Conservation (phyloP, 2,113 vertebrate genomes). For the Buteo buteo region DNA sequence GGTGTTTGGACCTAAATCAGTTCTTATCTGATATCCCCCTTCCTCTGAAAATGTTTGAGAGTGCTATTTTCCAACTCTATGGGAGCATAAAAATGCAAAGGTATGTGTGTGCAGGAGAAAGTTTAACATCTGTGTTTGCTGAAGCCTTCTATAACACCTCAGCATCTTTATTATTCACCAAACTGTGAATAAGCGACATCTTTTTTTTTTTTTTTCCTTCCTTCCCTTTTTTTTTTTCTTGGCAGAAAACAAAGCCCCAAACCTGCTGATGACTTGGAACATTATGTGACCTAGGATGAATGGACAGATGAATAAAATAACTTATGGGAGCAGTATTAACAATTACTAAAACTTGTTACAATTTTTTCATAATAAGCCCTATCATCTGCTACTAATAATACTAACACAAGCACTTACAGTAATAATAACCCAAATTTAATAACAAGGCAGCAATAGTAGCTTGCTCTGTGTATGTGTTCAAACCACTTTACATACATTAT, state of each 20-base stretch:
- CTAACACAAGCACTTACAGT: slow-evolving; percentile 9
- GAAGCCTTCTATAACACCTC: background rate
- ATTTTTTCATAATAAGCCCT: background rate
- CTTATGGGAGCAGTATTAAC: background rate
- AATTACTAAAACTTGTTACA: slow-evolving; percentile 33
- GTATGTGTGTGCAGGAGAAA: background rate
- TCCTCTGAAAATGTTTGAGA: background rate
- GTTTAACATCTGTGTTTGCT: background rate
- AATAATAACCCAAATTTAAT: slow-evolving; percentile 47
- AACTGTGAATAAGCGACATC: background rate
- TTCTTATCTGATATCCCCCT: background rate
- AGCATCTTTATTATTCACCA: background rate
- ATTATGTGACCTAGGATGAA: background rate
- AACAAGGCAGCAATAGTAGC: background rate
- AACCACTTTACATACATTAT: slow-evolving; percentile 42
- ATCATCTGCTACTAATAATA: slow-evolving; percentile 7
- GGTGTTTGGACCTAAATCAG: background rate
- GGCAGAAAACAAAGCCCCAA: background rate
- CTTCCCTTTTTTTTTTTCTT: background rate
- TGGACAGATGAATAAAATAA: background rate
- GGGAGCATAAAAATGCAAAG: background rate
- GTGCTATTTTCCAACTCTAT: background rate
- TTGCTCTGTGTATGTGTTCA: slow-evolving; percentile 19
- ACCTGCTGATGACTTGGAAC: background rate
- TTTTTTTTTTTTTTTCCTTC: background rate